Conservation (phyloP, 2,888 invertebrate species). For the Megalurothrips usitatus region DNA sequence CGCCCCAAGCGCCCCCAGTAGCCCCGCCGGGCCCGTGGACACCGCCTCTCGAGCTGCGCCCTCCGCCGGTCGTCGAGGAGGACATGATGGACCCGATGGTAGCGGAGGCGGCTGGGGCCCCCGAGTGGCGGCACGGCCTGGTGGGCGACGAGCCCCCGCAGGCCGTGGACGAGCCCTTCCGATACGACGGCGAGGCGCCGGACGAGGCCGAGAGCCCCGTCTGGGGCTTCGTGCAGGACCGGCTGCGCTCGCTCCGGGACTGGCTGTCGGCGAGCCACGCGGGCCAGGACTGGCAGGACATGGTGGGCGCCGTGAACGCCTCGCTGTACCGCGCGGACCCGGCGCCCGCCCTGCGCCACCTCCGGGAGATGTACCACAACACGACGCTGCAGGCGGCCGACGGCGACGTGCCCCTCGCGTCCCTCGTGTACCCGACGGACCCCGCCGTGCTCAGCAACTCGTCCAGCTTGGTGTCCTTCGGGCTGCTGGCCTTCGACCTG, state of each 20-base stretch:
- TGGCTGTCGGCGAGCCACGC: slow-evolving; percentile 50
- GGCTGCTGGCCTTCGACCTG: slow-evolving; percentile 55
- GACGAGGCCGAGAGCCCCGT: slow-evolving; percentile 46
- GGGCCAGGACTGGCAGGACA: slow-evolving; percentile 43
- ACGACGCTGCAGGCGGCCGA: slow-evolving; percentile 45
- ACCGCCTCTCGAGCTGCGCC: slow-evolving; percentile 7
- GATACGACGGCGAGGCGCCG: slow-evolving; percentile 49
- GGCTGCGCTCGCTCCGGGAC: slow-evolving; percentile 52
- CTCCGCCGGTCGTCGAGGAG: not conserved
- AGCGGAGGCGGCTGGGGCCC: slow-evolving; percentile 23
- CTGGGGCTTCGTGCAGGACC: slow-evolving; percentile 52
- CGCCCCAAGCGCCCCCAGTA: not conserved
- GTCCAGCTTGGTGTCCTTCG: slow-evolving; percentile 53
- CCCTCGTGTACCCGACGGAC: slow-evolving; percentile 37
- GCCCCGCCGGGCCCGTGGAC: not conserved
- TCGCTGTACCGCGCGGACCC: slow-evolving; percentile 52
- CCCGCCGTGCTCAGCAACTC: slow-evolving; percentile 47
- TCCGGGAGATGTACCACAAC: slow-evolving; percentile 53
- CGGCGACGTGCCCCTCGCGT: slow-evolving; percentile 41
- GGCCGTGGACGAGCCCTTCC: slow-evolving; percentile 46
- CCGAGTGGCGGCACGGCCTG: not conserved
- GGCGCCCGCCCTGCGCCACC: slow-evolving; percentile 50
- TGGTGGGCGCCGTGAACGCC: slow-evolving; percentile 52
- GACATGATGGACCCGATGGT: not conserved
- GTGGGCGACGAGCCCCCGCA: slow-evolving; percentile 42